Base-by-base conservation (phyloP, 1,140 invertebrate species). In the Pemphigus obesinymphae region DNA sequence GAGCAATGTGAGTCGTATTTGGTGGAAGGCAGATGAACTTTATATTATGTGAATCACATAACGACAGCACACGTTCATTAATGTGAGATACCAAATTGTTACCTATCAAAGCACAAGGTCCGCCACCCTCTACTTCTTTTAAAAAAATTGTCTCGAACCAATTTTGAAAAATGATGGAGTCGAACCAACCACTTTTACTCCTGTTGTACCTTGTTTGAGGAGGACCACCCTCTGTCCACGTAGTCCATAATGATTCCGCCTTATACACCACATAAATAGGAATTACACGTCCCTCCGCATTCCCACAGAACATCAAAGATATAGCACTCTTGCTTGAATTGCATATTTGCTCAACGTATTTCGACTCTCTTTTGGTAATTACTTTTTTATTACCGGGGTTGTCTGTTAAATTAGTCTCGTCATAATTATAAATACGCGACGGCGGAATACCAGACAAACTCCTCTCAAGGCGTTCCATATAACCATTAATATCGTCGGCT, bases 41-140 rank as follows among this genome's bases (percentile, higher is more conserved):
- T 26, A 88, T 87, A 82, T 87, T 82, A 61, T 88, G 85, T 85
- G 85, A 82, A 66, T 83, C 53, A 55, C 86, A 87, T 26, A 82
- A 15, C 70, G 85, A 83, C 17, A 88, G 82, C 17, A 88, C 70
- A 45, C 86, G 82, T 23, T 84, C 8, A 48, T 82, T 84, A 37
- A 88, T 83, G 84, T 88, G 87, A n/a, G 84, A 85, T 10, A 83
- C 82, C 45, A 88, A 83, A 84, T 88, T 88, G 80, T 88, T 87
- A 5, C 85, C 86, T 29, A 86, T 85, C 11, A 87, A 53, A 17
- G 82, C 31, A 84, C 85, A 86, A 72, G 82, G 83, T 20, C 85
- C 86, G 29, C 66, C 63, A 40, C 11, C 37, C 20, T 45, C 17
- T 40, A 40, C 66, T 23, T 70, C 66, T 6, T 82, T 83, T 7